Base-by-base conservation (phyloP, 2,113 vertebrate genomes). In the Scalopus aquaticus region DNA sequence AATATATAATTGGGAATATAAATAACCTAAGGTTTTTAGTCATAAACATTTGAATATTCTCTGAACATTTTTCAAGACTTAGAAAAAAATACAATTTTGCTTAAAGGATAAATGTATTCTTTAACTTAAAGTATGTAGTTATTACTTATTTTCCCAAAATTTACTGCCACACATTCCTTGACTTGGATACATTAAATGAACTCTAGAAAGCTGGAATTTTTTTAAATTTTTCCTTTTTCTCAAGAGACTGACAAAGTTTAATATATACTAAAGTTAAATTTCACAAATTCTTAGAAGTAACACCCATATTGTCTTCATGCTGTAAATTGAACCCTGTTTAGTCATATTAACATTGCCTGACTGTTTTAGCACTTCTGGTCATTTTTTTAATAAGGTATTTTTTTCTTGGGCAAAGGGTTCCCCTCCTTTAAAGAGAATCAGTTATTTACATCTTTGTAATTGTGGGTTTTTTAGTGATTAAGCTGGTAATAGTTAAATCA, bases 251-350 rank as follows among this genome's bases (percentile, higher is more conserved):
- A 64, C 84, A 91, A 46, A 30, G 35, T 78, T 92, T 78, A 79
- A 30, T n/a, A 44, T 58, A 62, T 37, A 22, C 3, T 83, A 79
- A 92, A 67, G 28, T 90, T 81, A 26, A 95, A 77, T 94, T 95
- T 74, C 32, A 44, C 37, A 95, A 81, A 44, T 37, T 85, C 9
- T 77, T 70, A 44, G n/a, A 93, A 62, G 7, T 73, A 87, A 77
- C 78, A 80, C 79, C 76, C 89, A 73, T 97, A 78, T 97, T 98
- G 89, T 95, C 82, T 94, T 22, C 39, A 81, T 96, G 30, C 77
- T 91, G 30, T 97, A 97, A 98, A 98, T 98, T 98, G 98, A 98
- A 98, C 98, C 97, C 97, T 99, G 98, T 96, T 97, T 96, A 81
- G 22, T 97, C 76, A 69, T 92, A 77, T 96, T 96, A 94, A 94